Percentiles rank a stretch among this genome's conserved stretches.
These are phyloP conservation scores for Pecten maximus DNA, from an alignment of 2,888 invertebrate genomes.

Conservation along the genomic window DNA sequence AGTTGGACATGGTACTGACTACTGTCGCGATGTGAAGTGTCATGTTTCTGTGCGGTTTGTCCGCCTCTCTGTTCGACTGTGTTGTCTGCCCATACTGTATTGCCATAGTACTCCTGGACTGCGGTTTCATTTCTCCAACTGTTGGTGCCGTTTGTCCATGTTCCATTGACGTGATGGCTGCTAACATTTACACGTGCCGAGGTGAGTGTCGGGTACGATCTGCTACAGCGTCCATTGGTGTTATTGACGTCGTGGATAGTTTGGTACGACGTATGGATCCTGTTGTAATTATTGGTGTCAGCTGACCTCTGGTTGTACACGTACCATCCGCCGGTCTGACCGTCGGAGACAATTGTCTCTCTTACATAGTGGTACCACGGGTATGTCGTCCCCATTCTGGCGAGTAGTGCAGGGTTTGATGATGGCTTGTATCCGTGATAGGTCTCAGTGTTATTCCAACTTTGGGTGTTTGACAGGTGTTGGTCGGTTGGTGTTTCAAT, in stretches of 20 bases:
- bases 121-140: too few relatives aligned
- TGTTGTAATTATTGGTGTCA: neutral
- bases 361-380: too few relatives aligned
- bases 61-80: neutral
- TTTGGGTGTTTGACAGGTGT: neutral
- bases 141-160: neutral
- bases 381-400: too few relatives aligned
- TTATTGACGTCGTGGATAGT: neutral
- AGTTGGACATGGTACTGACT: neutral
- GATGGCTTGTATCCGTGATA: too few relatives aligned
- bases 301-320: neutral
- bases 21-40: neutral
- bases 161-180: neutral
- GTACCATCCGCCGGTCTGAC: too few relatives aligned
- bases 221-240: neutral
- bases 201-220: neutral
- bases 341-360: too few relatives aligned
- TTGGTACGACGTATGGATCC: neutral
- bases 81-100: neutral
- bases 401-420: too few relatives aligned
- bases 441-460: neutral
- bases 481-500: neutral
- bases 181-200: neutral
- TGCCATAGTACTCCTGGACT: neutral
- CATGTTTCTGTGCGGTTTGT: neutral